Evolutionary conservation across 2,113 vertebrate genomes (phyloP).

Genomic region (Xiphophorus hellerii): DNA sequence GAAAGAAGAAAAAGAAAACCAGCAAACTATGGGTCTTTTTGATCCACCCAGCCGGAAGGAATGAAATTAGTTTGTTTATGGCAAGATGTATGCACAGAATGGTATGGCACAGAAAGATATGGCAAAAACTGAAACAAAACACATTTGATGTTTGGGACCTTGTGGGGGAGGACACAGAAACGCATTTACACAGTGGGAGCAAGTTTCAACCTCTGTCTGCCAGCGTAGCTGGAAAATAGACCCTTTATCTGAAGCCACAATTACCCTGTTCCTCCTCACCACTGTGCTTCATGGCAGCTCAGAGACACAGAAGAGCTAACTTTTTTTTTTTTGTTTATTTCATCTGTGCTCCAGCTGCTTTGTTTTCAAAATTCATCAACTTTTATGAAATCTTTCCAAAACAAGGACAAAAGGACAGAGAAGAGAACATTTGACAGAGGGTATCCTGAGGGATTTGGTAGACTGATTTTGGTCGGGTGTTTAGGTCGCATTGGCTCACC

Average conservation of each 20-base stretch:
- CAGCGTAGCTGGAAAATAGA: slow-evolving; percentile 5
- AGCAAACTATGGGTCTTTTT: slow-evolving; percentile 56
- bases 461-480: slow-evolving; percentile 36
- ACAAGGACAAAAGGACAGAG: slow-evolving; percentile 65
- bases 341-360: slow-evolving; percentile 20
- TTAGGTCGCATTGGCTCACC: slow-evolving; percentile 39
- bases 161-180: slow-evolving; percentile 46
- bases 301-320: slow-evolving; percentile 33
- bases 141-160: slow-evolving; percentile 44
- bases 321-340: neutral
- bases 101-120: slow-evolving; percentile 67
- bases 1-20: slow-evolving; percentile 20
- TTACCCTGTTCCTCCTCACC: slow-evolving; percentile 1
- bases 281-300: slow-evolving; percentile 5
- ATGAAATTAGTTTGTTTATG: slow-evolving; percentile 64
- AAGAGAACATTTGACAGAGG: slow-evolving; percentile 27
- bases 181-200: slow-evolving; percentile 41
- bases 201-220: slow-evolving; percentile 52
- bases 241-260: slow-evolving; percentile 31
- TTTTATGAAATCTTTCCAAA: slow-evolving; percentile 45
- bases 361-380: slow-evolving; percentile 28
- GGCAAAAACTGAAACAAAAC: slow-evolving; percentile 56
- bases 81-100: slow-evolving; percentile 47
- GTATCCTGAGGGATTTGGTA: slow-evolving; percentile 52
- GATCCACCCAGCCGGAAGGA: slow-evolving; percentile 68